A percentile compares a stretch with the other conserved stretches of the same genome.
phyloP scores from a whole-genome alignment of 2,888 invertebrate species.

The Leptinotarsa peninsularis region DNA sequence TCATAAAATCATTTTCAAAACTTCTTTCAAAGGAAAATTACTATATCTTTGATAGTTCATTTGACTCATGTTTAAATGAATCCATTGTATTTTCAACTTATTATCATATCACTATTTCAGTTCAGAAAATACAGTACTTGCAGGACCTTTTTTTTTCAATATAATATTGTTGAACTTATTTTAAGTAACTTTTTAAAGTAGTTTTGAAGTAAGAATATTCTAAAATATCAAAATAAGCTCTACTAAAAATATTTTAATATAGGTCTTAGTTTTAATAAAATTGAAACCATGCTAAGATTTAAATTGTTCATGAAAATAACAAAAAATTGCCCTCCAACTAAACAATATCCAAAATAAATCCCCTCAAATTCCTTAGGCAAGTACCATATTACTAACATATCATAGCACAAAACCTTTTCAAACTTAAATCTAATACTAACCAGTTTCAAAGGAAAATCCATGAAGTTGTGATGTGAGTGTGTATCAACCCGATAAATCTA shows the following conservation, averaged over 20 bases:
- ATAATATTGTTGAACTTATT: no score
- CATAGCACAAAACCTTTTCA: conserved; percentile 12
- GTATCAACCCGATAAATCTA: conserved; percentile 50
- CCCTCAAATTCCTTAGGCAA: not conserved
- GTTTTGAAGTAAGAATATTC: no score
- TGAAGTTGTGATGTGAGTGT: conserved; percentile 55
- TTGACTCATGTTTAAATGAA: not conserved
- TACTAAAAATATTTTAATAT: no score
- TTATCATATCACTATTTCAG: conserved; percentile 1
- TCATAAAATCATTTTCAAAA: not conserved
- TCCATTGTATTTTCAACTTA: not conserved
- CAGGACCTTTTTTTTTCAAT: not conserved
- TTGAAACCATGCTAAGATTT: not conserved
- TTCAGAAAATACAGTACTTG: conserved; percentile 3
- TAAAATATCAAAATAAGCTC: no score
- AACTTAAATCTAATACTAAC: conserved; percentile 54
- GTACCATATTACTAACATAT: conserved; percentile 5
- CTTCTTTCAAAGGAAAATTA: not conserved
- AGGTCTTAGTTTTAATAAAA: not conserved
- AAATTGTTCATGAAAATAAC: no score
- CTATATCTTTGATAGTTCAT: not conserved
- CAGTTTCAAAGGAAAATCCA: conserved; percentile 59
- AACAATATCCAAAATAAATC: not conserved
- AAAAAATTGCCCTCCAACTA: not conserved
- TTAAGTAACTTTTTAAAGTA: no score